These are phyloP conservation scores for Rotaria magnacalcarata DNA, from an alignment of 2,888 invertebrate species.

Conservation along the genomic window DNA sequence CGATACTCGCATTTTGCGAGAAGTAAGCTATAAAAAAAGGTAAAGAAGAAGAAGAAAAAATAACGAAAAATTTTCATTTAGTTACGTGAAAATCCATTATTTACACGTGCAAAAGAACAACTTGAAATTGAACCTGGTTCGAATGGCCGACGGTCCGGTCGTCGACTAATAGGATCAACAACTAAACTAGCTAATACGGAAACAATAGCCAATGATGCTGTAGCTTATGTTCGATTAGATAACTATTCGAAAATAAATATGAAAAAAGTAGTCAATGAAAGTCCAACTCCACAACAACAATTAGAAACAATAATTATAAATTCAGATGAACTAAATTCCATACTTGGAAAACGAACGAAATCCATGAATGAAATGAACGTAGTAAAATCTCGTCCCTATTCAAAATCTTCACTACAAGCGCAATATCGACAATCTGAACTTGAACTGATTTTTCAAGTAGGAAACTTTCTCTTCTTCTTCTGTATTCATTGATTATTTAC, in stretches of 20 bases:
- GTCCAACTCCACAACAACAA: too few relatives aligned
- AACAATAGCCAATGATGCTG: background rate
- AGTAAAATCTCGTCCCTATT: background rate
- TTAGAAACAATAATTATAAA: background rate
- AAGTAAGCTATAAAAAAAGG: background rate
- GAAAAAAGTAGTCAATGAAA: too few relatives aligned
- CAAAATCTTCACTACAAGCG: background rate
- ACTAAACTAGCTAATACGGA: background rate
- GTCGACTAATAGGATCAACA: background rate
- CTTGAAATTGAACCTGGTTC: slow-evolving; percentile 10
- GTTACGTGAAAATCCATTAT: slow-evolving; percentile 29
- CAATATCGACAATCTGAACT: slow-evolving; percentile 12
- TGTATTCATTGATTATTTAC: background rate
- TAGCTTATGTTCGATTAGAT: background rate
- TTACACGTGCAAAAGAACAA: slow-evolving; percentile 17
- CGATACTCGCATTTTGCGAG: background rate
- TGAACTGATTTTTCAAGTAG: slow-evolving; percentile 15
- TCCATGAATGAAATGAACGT: background rate
- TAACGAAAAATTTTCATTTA: background rate
- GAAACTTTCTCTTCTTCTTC: background rate
- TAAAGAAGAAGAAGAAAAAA: background rate
- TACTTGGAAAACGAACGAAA: background rate
- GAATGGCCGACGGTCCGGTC: background rate
- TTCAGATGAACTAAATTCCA: background rate
- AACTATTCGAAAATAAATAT: background rate